Evolutionary conservation across 2,888 invertebrate species (phyloP), one percentile per base, ranked within the genome.

Genomic region (Zeuzera pyrina): DNA sequence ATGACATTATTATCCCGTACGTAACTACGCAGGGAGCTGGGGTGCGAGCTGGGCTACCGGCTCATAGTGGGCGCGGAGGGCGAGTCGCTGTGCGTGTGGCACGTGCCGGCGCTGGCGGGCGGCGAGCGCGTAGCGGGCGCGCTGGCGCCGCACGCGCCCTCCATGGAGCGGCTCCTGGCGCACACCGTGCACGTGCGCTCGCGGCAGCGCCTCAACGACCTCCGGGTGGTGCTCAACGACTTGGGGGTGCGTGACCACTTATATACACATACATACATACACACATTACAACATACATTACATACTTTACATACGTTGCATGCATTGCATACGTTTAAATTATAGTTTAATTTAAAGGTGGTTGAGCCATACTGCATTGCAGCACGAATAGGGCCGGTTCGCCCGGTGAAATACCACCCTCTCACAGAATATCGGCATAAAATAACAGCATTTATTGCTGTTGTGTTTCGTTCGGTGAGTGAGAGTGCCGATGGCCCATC

Each of bases 111-210:
- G 50, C 61, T 78, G 63, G 61, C 84, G 67, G 63, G 86, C 65
- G 72, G 73, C 34, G 83, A 76, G 59, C 72, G 74, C 26, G 83
- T 79, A 36, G 63, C 86, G 33, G 89, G 92, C 66, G 94, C 94
- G 8, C 91, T 95, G 24, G 88, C 94, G 47, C 94, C 94, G 13
- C 95, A 96, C 71, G 90, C 94, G 54, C 86, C 98, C n/a, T 96
- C 97, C 3, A 93, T 98, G 89, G 98, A 98, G 79, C 90, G 95
- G 21, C 84, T 98, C 31, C 85, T 98, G 21, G 96, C 97, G 3
- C 96, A 97, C 63, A 97, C 97, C 0, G 96, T 98, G 47, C 97
- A 98, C 60, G 92, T 97, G 34, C 87, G 98, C 45, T 94, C 96
- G 0, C 88, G 93, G 32, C 91, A 93, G 42, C 86, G 97, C 25